Evolutionary conservation across 2,888 invertebrate species (phyloP), one percentile per base, ranked within the genome.

Genomic region (Platycnemis pennipes): DNA sequence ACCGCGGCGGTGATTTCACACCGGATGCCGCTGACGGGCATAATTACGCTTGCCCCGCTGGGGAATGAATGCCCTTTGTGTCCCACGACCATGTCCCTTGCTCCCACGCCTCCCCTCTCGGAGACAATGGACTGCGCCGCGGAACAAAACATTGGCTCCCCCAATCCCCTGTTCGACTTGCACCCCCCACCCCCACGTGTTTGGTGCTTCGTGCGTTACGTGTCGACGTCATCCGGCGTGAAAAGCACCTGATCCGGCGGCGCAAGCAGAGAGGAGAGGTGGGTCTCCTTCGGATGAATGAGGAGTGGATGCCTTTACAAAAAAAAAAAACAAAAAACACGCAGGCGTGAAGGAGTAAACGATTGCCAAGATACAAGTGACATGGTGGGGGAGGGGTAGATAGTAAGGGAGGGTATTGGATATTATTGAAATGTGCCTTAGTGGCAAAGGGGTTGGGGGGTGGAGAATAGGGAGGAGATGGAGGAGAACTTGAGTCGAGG

Each of bases 221-320:
- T 37, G 77, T 77, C n/a, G 31, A 77, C 77, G 77, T 77, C 77
- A 77, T 77, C 77, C 37, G 77, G 77, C 77, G 77, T 77, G 77
- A 37, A 37, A 77, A 77, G 77, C 77, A 11, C 37, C 77, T n/a
- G 16, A 37, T 37, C 77, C 77, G 77, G 77, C 77, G 11, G 77
- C 37, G 13, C 13, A 16, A 37, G 37, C 77, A 37, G 77, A 16
- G 16, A 37, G 37, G 7, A 77, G 16, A 77, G 31, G 49, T 0
- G 49, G n/a, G n/a, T n/a, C 49, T 49, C 37, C 77, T 77, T 77
- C 11, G 77, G 77, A 77, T 77, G 77, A 77, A 77, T 37, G 3
- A 11, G 77, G n/a, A n/a, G n/a, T n/a, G n/a, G n/a, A n/a, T n/a
- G n/a, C n/a, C n/a, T n/a, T n/a, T n/a, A n/a, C n/a, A n/a, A n/a